A percentile compares a stretch with the other conserved stretches of the same genome.
Conservation (phyloP, 2,797 vertebrate species). For the Vultur gryphus region DNA sequence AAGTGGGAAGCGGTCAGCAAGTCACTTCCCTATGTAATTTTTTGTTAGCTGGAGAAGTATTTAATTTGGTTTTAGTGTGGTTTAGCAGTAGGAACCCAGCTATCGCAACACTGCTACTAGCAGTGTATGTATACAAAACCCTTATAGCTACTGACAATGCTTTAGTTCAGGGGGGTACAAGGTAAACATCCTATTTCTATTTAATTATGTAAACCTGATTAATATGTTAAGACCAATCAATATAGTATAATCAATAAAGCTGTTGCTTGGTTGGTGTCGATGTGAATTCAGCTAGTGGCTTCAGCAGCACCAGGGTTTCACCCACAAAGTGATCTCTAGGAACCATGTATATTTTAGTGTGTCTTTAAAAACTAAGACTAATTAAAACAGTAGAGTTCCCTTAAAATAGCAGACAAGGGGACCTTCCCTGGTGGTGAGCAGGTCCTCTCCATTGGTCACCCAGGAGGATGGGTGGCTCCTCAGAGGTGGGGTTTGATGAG, state of each 20-base stretch:
- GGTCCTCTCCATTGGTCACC: background rate
- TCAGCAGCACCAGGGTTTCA: background rate
- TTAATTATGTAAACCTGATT: background rate
- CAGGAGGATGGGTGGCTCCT: background rate
- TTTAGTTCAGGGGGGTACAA: background rate
- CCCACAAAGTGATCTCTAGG: background rate
- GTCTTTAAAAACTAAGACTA: background rate
- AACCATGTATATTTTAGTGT: background rate
- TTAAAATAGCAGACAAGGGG: background rate
- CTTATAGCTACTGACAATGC: background rate
- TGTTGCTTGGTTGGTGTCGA: background rate
- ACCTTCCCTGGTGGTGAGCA: background rate
- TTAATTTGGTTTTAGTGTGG: background rate
- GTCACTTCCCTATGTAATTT: background rate
- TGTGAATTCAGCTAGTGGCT: background rate
- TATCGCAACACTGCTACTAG: background rate
- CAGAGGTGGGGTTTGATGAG: background rate
- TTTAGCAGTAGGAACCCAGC: background rate
- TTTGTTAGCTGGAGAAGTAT: constrained; percentile 7
- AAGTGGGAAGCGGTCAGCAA: background rate
- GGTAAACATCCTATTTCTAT: background rate
- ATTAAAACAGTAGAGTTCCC: background rate
- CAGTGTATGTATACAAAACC: background rate
- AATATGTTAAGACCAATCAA: background rate
- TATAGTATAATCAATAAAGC: background rate